A percentile compares a stretch with the other conserved stretches of the same genome.
These are phyloP conservation scores for Pteropus alecto DNA, from an alignment of 2,113 vertebrate genomes.

Conservation along the genomic window DNA sequence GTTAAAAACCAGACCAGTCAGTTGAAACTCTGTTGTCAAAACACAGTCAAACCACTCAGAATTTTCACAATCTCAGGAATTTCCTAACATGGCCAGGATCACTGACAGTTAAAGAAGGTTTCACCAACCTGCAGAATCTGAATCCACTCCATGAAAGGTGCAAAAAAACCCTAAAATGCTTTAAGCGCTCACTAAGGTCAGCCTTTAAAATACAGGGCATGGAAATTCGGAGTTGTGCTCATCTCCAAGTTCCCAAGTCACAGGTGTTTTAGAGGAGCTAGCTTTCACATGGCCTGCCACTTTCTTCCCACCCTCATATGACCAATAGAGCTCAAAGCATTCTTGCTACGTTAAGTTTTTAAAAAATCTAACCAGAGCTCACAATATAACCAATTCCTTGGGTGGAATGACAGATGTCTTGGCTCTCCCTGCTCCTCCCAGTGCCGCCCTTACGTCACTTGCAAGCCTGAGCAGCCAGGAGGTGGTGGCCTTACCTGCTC, in stretches of 20 bases:
- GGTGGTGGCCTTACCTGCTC: too few relatives aligned
- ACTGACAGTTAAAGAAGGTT: neutral
- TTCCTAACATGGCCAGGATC: neutral
- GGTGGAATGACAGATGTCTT: neutral
- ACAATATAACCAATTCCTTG: neutral
- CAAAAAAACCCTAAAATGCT: neutral
- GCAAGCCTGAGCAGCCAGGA: neutral
- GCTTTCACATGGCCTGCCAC: neutral
- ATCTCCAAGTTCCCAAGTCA: neutral
- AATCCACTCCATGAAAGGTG: neutral
- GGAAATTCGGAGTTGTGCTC: neutral
- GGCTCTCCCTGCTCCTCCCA: neutral
- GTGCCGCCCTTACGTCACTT: neutral
- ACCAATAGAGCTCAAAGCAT: neutral
- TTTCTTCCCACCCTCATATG: neutral
- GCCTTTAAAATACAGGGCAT: neutral
- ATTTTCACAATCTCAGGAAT: conserved; percentile 5
- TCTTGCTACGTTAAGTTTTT: neutral
- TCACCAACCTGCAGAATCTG: neutral
- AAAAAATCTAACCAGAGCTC: neutral
- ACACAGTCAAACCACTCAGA: neutral
- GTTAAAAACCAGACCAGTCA: neutral
- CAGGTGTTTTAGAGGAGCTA: neutral
- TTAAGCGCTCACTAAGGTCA: neutral
- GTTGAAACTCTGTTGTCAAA: conserved; percentile 10